Conservation (phyloP, 1,140 invertebrate species). For the Hormaphis cornu region DNA sequence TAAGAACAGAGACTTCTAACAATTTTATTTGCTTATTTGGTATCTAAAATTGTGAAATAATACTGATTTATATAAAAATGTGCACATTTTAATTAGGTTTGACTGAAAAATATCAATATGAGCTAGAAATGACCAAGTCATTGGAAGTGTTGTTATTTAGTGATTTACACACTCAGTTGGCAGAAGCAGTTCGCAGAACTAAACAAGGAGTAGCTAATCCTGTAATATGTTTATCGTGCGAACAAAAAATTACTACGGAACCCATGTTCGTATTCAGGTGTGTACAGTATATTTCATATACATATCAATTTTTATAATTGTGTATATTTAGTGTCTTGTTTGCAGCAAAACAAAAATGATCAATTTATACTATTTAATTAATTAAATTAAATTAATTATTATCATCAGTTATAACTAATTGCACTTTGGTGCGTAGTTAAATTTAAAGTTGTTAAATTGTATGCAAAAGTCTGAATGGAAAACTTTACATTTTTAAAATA, state of each 20-base stretch:
- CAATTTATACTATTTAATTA: no score
- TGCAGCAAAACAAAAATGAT: no score
- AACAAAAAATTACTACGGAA: conserved; percentile 22
- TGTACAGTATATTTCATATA: neutral
- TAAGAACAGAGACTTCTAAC: no score
- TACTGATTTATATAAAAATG: neutral
- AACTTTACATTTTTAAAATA: no score
- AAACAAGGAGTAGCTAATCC: conserved; percentile 35
- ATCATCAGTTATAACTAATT: no score
- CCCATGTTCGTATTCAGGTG: conserved; percentile 12
- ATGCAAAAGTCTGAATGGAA: no score
- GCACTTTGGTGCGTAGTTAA: no score
- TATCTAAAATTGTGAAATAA: neutral
- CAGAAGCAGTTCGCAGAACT: conserved; percentile 29
- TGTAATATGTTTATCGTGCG: conserved; percentile 35
- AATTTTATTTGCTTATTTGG: neutral
- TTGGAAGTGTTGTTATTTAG: conserved; percentile 34
- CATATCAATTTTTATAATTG: no score
- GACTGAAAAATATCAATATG: conserved; percentile 39
- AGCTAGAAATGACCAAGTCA: conserved; percentile 36
- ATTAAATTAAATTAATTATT: no score
- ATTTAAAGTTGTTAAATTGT: no score
- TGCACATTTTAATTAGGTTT: conserved; percentile 35
- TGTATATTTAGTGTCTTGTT: no score
- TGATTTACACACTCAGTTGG: conserved; percentile 37